Evolutionary conservation across 2,113 vertebrate genomes (phyloP).

Genomic region (Bostrychus sinensis): DNA sequence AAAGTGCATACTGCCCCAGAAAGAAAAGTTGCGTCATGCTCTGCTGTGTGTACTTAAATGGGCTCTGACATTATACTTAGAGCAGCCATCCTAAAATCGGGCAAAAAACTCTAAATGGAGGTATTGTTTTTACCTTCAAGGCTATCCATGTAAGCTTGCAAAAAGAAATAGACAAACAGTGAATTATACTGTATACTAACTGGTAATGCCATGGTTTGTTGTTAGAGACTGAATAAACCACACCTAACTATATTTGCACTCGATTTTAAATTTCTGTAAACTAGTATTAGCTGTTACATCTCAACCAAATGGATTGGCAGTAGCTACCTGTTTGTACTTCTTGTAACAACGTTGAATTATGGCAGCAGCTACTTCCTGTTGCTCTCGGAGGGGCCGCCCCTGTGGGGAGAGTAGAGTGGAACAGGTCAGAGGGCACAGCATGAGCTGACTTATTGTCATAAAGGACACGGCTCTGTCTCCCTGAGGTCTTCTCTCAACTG

Average conservation of each 20-base stretch:
- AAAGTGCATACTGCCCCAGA: slow-evolving; percentile 95
- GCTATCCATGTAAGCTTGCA: slow-evolving; percentile 99
- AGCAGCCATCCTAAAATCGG: slow-evolving; percentile 8
- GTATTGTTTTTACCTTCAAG: slow-evolving; percentile 95
- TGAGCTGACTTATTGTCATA: slow-evolving; percentile 44
- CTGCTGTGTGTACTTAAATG: neutral
- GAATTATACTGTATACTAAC: slow-evolving; percentile 24
- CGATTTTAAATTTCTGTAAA: neutral
- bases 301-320: neutral
- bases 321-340: slow-evolving; percentile 97
- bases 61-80: neutral
- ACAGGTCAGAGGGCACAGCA: slow-evolving; percentile 64
- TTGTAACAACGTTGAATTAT: slow-evolving; percentile 98
- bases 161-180: slow-evolving; percentile 65
- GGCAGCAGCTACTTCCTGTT: slow-evolving; percentile 96
- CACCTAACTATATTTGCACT: neutral
- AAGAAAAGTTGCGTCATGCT: slow-evolving; percentile 13
- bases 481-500: slow-evolving; percentile 41
- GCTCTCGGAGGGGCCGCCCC: slow-evolving; percentile 94
- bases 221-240: neutral
- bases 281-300: neutral
- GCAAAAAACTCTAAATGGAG: neutral
- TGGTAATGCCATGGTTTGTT: neutral
- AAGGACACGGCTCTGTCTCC: slow-evolving; percentile 47
- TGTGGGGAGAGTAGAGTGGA: slow-evolving; percentile 71